Evolutionary conservation across 1,140 invertebrate genomes (phyloP), one percentile per base, ranked within the genome.

Genomic region (Panulirus ornatus): DNA sequence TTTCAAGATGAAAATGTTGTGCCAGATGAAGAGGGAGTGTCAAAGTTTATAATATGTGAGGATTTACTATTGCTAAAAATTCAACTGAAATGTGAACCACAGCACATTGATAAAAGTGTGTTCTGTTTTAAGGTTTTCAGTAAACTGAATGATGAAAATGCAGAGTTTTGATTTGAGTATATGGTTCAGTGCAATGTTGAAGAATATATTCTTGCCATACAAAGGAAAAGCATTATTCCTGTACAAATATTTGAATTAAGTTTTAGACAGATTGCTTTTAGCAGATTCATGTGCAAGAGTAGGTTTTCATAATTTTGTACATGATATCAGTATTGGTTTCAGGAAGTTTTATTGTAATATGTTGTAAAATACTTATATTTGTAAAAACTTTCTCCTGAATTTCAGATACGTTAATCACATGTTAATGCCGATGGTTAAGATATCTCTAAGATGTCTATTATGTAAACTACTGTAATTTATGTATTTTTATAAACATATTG

Each of bases 401-500:
- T 47, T 6, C 44, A 47, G 44, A 47, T n/a, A n/a, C n/a, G 14
- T 11, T 66, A 66, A 66, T 27, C 9, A 8, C 11, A 58, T 58
- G 1, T 58, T 58, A 14, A 22, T 58, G 19, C 54, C 5, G 0
- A 19, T 58, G 22, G 3, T 22, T 58, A 58, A 58, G 54, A 58
- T 58, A 22, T 19, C 54, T 19, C 54, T 58, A 58, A 58, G 54
- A 58, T 58, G 54, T 19, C 54, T 22, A 19, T 22, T 19, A 22
- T 30, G 5, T 66, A 22, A 27, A 27, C 58, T 30, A 30, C 22
- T 66, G 58, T 66, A 66, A 66, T 27, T 66, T 66, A 66, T 66
- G 58, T 66, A 66, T 66, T 66, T 66, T 66, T 66, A 66, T 66
- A 66, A 66, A 66, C 58, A 66, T 30, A 66, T 30, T 1, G 58